A percentile compares a stretch with the other conserved stretches of the same genome.
Conservation (phyloP, 2,888 invertebrate species). For the Rutpela maculata region DNA sequence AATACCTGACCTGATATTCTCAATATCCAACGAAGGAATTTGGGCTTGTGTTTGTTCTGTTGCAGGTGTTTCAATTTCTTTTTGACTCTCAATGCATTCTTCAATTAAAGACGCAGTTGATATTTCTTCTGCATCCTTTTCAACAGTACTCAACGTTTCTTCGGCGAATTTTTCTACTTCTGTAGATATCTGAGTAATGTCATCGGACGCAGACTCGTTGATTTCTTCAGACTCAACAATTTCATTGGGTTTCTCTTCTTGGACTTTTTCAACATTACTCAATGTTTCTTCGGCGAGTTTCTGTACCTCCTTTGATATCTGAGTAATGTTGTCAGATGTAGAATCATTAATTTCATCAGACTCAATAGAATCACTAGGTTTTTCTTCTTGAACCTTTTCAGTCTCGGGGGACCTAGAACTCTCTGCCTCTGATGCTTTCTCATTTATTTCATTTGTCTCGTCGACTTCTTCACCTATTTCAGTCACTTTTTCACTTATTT, state of each 20-base stretch:
- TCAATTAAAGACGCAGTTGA: neutral
- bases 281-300: neutral
- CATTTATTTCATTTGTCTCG: slow-evolving; percentile 5
- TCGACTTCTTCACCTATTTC: neutral
- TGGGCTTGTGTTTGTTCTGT: neutral
- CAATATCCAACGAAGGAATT: neutral
- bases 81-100: neutral
- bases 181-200: neutral
- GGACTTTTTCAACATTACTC: neutral
- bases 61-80: neutral
- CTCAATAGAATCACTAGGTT: neutral
- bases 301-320: neutral
- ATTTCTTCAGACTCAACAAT: neutral
- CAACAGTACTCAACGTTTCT: neutral
- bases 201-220: neutral
- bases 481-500: slow-evolving; percentile 4
- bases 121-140: neutral
- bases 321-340: neutral
- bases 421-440: slow-evolving; percentile 18
- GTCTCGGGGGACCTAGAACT: neutral
- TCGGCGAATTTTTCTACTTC: neutral
- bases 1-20: neutral
- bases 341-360: neutral
- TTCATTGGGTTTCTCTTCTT: neutral
- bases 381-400: neutral